These are phyloP conservation scores for Propsilocerus akamusi DNA, from an alignment of 1,140 invertebrate species.

Conservation along the genomic window DNA sequence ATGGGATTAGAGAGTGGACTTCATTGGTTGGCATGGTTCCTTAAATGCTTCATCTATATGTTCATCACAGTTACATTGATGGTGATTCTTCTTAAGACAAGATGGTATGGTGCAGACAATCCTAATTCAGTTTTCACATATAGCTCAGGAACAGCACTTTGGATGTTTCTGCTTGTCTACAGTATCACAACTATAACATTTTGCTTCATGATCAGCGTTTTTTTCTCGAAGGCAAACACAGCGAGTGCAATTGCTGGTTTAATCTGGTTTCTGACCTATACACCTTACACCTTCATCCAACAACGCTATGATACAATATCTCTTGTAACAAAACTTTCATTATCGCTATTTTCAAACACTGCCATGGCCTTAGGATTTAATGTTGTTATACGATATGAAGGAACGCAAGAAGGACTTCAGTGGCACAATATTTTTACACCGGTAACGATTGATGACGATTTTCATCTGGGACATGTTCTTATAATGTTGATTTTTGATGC, in stretches of 20 bases:
- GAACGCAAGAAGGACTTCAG: constrained; percentile 32
- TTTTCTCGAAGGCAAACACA: constrained; percentile 32
- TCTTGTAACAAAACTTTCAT: constrained; percentile 5
- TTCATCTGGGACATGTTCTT: constrained; percentile 38
- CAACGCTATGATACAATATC: constrained; percentile 3
- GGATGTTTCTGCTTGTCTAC: constrained; percentile 27
- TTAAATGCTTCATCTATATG: constrained; percentile 31
- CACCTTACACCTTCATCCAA: constrained; percentile 23
- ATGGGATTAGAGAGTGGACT: constrained; percentile 39
- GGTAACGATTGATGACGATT: constrained; percentile 43
- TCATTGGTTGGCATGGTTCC: constrained; percentile 38
- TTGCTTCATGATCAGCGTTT: constrained; percentile 40
- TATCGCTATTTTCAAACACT: constrained; percentile 33
- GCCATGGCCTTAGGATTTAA: constrained; percentile 54
- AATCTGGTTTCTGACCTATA: constrained; percentile 32
- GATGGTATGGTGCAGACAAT: background rate
- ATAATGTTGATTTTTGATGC: constrained; percentile 41
- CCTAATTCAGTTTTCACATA: constrained; percentile 14
- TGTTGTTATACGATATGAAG: constrained; percentile 44
- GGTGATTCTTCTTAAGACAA: constrained; percentile 20
- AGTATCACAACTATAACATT: constrained; percentile 28
- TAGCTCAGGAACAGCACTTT: constrained; percentile 21
- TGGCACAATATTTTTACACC: constrained; percentile 44
- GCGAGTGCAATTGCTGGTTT: constrained; percentile 32
- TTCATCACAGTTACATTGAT: constrained; percentile 24